Percentiles rank a stretch among this genome's conserved stretches.
phyloP scores from a whole-genome alignment of 2,797 vertebrate species.

The Darevskia mixta region DNA sequence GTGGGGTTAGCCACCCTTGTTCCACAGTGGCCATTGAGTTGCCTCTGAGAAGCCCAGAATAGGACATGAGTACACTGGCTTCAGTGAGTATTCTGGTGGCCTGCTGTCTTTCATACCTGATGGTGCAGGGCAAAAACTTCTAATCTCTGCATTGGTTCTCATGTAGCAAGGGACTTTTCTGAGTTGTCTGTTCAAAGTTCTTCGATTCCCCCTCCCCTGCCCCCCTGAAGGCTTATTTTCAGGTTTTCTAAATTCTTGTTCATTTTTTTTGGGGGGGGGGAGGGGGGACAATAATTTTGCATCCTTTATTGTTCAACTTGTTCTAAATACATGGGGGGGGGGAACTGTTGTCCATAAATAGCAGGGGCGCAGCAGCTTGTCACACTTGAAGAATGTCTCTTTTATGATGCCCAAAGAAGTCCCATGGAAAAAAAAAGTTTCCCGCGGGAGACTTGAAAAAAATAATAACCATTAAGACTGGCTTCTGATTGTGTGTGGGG shows the following conservation, averaged over 20 bases:
- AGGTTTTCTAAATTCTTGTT: not conserved
- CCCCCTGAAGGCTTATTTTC: not conserved
- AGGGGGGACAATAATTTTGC: too few relatives aligned
- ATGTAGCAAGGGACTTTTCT: too few relatives aligned
- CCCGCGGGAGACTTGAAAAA: slow-evolving; percentile 30
- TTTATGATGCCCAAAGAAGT: not conserved
- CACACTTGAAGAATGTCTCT: slow-evolving; percentile 15
- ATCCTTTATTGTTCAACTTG: not conserved
- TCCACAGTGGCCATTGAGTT: too few relatives aligned
- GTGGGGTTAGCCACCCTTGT: too few relatives aligned
- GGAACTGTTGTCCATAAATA: not conserved
- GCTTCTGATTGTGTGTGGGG: slow-evolving; percentile 13
- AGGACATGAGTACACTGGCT: too few relatives aligned
- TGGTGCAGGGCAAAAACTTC: not conserved
- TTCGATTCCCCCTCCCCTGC: not conserved
- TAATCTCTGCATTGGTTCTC: not conserved
- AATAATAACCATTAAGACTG: not conserved
- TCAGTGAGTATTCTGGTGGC: too few relatives aligned
- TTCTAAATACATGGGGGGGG: not conserved
- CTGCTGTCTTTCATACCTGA: not conserved
- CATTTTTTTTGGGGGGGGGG: too few relatives aligned
- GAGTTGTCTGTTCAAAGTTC: too few relatives aligned
- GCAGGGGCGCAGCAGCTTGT: not conserved
- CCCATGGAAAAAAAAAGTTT: not conserved
- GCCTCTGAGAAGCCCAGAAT: too few relatives aligned